Evolutionary conservation across 2,113 vertebrate species (phyloP).

Genomic region (Carlito syrichta): DNA sequence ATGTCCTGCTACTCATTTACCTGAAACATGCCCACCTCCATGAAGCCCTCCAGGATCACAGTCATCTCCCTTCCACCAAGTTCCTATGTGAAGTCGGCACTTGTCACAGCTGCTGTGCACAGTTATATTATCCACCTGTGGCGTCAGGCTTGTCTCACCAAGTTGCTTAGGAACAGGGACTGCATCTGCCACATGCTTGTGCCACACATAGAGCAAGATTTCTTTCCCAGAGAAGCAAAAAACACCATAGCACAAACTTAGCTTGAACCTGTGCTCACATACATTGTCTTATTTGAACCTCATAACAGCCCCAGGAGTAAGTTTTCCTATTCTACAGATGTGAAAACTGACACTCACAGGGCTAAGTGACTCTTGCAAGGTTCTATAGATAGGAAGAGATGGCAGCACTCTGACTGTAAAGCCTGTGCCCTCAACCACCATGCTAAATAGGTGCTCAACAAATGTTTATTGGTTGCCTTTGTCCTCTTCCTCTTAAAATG

Average conservation of each 20-base stretch:
- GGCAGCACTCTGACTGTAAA: neutral
- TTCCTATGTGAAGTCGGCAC: neutral
- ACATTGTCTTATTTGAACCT: neutral
- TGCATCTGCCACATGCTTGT: neutral
- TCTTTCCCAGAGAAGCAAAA: neutral
- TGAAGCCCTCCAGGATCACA: neutral
- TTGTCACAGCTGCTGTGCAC: rapidly evolving
- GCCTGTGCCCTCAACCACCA: neutral
- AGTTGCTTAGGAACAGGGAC: neutral
- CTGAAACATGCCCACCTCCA: neutral
- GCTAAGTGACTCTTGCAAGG: neutral
- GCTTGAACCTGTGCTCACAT: neutral
- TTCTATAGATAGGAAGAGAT: neutral
- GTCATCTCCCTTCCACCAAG: neutral
- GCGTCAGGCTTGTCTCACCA: neutral
- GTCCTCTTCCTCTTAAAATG: neutral
- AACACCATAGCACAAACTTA: neutral
- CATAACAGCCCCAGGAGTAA: neutral
- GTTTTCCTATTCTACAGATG: neutral
- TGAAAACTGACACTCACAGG: neutral
- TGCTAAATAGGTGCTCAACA: neutral
- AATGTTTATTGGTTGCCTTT: neutral
- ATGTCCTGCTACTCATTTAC: neutral
- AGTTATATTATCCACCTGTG: neutral
- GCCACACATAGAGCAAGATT: neutral